phyloP scores from a whole-genome alignment of 2,113 vertebrate species.

The Nannospalax galili region DNA sequence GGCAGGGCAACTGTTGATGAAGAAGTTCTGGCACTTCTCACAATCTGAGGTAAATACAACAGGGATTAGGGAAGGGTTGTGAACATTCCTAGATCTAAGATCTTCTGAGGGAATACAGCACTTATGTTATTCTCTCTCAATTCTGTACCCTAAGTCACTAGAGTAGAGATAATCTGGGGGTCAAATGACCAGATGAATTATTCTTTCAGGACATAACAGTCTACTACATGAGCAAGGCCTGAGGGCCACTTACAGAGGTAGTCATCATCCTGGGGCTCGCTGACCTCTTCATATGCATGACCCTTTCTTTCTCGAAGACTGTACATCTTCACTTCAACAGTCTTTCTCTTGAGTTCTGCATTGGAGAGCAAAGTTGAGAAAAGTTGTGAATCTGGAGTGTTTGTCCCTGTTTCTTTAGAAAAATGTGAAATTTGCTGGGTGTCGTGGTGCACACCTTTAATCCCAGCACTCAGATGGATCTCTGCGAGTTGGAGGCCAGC shows the following conservation, averaged over 20 bases:
- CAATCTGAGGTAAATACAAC: constrained; percentile 83
- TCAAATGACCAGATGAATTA: not conserved
- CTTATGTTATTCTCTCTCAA: not conserved
- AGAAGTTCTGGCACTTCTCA: constrained; percentile 87
- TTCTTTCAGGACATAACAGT: not conserved
- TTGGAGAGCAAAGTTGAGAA: not conserved
- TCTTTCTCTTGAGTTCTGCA: constrained; percentile 31
- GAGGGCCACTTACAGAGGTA: constrained; percentile 76
- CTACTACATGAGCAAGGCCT: not conserved
- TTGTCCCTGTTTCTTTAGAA: constrained; percentile 10
- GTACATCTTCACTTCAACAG: constrained; percentile 36
- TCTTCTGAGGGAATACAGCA: not conserved
- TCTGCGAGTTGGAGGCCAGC: too few species aligned
- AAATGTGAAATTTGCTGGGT: not conserved
- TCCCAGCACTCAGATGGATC: not conserved
- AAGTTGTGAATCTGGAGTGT: not conserved
- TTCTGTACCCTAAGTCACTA: not conserved
- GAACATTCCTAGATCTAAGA: not conserved
- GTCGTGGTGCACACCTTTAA: too few species aligned
- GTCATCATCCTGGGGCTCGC: constrained; percentile 78
- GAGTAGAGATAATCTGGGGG: not conserved
- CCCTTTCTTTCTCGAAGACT: constrained; percentile 68
- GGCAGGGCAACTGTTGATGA: constrained; percentile 83
- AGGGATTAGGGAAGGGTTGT: not conserved
- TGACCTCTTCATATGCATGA: constrained; percentile 68